Evolutionary conservation across 2,797 vertebrate species (phyloP), one percentile per base, ranked within the genome.

Genomic region (Etheostoma nigrum): DNA sequence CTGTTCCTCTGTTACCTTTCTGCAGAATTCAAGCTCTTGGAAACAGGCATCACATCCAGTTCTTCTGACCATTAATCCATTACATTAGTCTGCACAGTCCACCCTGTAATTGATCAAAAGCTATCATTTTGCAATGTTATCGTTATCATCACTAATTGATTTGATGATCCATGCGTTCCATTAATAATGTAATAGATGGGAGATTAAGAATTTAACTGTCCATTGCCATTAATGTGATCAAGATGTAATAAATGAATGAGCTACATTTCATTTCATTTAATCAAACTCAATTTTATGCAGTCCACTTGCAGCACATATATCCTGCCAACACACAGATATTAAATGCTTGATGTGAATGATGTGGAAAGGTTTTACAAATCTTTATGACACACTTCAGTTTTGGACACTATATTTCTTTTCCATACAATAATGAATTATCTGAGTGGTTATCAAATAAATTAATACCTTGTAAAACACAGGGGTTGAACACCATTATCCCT

Each of bases 61-160:
- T 73, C 63, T 69, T 83, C 66, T 54, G 63, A 72, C 74, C 74
- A 86, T 89, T 84, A 73, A 88, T 86, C 71, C 57, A 79, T 72
- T 49, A 68, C 67, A 78, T 83, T 85, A 83, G 75, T 83, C 72
- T 77, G 57, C 53, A 40, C 52, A 23, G 81, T 82, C 74, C 71
- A 42, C 49, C 30, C 84, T 62, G 76, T 81, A 83, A 86, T 80
- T 86, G 88, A 90, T 92, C 89, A 90, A 88, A 86, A 86, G 82
- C 86, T 19, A 91, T 93, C 55, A 93, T 94, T 90, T 87, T 86
- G 79, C 76, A 90, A 85, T 89, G 90, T 92, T 91, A 91, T 91
- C 88, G 79, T 93, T 91, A 91, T 94, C 93, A 93, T 95, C 90
- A 92, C 93, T 94, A 94, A 95, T 95, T 93, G 91, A 95, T 91